Conservation (phyloP, 2,113 vertebrate species). For the Setophaga petechia region DNA sequence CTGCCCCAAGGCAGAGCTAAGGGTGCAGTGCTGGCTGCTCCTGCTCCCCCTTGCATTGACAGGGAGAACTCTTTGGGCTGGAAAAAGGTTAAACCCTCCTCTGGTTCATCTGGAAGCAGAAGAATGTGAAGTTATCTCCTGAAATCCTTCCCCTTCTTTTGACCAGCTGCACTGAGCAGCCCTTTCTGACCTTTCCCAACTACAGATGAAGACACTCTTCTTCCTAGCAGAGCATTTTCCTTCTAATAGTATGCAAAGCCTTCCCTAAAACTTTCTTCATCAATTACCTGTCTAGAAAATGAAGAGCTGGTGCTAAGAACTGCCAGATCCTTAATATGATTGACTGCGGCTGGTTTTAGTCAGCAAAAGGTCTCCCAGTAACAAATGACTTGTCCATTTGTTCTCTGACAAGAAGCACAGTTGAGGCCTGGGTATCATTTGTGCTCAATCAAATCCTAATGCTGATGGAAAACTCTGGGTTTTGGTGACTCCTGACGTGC, state of each 20-base stretch:
- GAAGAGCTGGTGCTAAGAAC: neutral
- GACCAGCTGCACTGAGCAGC: neutral
- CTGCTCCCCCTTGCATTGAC: neutral
- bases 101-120: neutral
- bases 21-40: neutral
- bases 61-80: fast-evolving
- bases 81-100: neutral
- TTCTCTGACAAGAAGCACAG: constrained; percentile 28
- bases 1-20: neutral
- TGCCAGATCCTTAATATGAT: constrained; percentile 43
- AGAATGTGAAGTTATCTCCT: neutral
- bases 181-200: neutral
- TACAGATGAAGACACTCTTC: neutral
- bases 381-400: constrained; percentile 46
- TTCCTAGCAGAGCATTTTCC: neutral
- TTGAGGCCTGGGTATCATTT: neutral
- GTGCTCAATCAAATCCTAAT: neutral
- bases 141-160: neutral
- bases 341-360: constrained; percentile 38
- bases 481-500: neutral
- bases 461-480: constrained; percentile 17
- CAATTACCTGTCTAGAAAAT: constrained; percentile 38
- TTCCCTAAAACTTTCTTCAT: constrained; percentile 31
- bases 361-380: constrained; percentile 42
- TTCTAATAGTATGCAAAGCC: neutral